These are phyloP conservation scores for Ibidorhyncha struthersii DNA, from an alignment of 2,113 vertebrate genomes.

Conservation along the genomic window DNA sequence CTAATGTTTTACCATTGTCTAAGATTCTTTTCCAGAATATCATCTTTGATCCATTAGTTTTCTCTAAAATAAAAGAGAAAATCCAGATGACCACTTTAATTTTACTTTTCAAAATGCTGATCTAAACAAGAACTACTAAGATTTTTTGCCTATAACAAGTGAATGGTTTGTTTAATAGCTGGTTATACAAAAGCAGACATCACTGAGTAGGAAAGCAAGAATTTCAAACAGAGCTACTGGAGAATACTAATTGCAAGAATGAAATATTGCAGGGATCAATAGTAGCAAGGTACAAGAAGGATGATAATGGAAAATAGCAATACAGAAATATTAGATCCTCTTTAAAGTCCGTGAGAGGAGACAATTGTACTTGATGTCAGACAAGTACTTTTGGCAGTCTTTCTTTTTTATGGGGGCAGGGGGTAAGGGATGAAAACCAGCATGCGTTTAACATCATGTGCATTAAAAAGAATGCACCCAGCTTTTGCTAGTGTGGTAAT, in stretches of 20 bases:
- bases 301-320: not conserved
- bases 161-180: not conserved
- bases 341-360: not conserved
- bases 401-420: rapidly evolving
- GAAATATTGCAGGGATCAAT: not conserved
- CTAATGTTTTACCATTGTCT: not conserved
- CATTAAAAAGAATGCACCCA: not conserved
- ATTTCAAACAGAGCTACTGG: not conserved
- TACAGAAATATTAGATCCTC: not conserved
- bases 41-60: not conserved
- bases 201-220: not conserved
- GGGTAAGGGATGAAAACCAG: not conserved
- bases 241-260: not conserved
- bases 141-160: not conserved
- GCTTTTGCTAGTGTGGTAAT: not conserved
- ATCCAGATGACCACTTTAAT: not conserved
- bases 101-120: not conserved
- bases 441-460: not conserved
- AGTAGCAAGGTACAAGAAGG: not conserved
- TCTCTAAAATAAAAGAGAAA: not conserved
- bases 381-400: not conserved
- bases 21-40: not conserved
- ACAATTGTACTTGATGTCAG: not conserved
- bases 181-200: not conserved
- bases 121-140: not conserved